phyloP scores from a whole-genome alignment of 2,113 vertebrate genomes.

The Chionomys nivalis region DNA sequence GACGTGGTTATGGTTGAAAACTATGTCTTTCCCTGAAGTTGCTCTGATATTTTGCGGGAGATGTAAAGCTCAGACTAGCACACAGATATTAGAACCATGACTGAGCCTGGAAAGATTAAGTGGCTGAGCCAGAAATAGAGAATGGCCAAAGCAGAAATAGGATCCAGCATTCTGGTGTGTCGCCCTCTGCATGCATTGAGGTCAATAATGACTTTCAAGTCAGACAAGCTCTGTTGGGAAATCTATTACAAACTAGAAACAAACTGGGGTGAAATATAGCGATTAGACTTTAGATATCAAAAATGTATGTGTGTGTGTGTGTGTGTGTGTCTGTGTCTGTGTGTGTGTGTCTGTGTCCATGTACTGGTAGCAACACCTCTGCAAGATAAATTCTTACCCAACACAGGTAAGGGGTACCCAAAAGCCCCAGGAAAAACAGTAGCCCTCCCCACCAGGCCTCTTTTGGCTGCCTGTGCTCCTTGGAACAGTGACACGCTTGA shows the following conservation, averaged over 20 bases:
- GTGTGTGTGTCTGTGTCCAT: not conserved
- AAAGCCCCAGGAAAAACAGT: not conserved
- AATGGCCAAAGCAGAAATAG: not conserved
- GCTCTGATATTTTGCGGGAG: not conserved
- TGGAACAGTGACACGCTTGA: no score
- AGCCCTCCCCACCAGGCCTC: accelerated
- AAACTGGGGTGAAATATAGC: not conserved
- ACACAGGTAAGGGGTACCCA: accelerated
- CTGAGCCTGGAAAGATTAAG: not conserved
- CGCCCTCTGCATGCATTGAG: not conserved
- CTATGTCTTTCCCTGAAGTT: not conserved
- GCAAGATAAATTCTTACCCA: not conserved
- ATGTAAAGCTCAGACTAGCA: not conserved
- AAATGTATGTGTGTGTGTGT: not conserved
- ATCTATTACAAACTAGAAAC: not conserved
- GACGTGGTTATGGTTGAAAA: not conserved
- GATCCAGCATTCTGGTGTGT: not conserved
- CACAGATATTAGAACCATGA: not conserved
- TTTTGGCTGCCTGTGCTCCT: not conserved
- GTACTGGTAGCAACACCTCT: not conserved
- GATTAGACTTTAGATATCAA: not conserved
- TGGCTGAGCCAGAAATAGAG: not conserved
- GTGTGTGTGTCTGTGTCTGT: no score
- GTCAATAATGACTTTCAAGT: not conserved
- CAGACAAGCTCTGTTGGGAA: not conserved